Conservation (phyloP, 2,888 invertebrate species). For the Callyntrura guangdongensis region DNA sequence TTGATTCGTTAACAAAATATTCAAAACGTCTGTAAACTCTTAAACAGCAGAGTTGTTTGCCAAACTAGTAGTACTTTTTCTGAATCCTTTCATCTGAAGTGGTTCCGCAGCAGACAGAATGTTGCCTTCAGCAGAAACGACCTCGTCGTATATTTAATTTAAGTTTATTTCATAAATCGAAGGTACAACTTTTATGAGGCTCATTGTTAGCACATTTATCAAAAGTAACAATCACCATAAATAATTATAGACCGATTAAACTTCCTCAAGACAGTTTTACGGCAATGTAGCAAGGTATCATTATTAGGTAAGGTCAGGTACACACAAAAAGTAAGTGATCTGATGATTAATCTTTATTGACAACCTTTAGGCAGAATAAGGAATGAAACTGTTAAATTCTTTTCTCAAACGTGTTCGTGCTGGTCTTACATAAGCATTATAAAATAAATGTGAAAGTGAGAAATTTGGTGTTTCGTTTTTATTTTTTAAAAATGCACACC, state of each 20-base stretch:
- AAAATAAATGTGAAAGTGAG: constrained; percentile 43
- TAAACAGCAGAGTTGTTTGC: no score
- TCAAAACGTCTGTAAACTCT: background rate
- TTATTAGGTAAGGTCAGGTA: constrained; percentile 42
- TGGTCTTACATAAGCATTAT: background rate
- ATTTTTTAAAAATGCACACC: background rate
- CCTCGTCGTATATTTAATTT: constrained; percentile 22
- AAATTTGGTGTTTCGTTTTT: background rate
- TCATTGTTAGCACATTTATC: background rate
- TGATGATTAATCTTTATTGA: background rate
- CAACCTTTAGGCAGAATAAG: background rate
- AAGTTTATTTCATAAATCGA: background rate
- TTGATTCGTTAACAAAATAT: background rate
- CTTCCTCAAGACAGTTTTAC: constrained; percentile 48
- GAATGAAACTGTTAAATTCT: background rate
- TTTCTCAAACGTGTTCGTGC: background rate
- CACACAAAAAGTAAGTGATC: background rate
- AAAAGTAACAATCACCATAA: background rate
- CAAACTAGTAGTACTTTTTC: no score
- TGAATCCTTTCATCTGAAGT: no score
- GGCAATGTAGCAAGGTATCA: background rate
- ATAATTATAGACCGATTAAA: constrained; percentile 11
- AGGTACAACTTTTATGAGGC: background rate
- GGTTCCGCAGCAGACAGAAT: no score
- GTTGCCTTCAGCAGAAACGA: background rate